Evolutionary conservation across 2,113 vertebrate genomes (phyloP).

Genomic region (Brachypodius melanocephalos): DNA sequence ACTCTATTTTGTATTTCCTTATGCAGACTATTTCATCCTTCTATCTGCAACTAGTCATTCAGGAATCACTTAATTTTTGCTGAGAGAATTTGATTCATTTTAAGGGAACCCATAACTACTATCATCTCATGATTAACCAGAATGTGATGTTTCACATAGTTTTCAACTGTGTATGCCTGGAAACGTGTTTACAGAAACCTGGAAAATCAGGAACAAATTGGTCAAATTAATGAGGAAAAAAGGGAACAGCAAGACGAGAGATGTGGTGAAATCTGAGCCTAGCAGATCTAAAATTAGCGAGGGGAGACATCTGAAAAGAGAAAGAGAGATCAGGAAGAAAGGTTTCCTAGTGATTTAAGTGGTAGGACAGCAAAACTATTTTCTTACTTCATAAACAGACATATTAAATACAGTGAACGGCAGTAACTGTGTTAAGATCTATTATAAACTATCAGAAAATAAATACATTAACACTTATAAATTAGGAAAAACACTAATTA

Average conservation of each 20-base stretch:
- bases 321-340: background rate
- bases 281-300: background rate
- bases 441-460: slow-evolving; percentile 3
- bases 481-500: background rate
- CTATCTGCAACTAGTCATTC: background rate
- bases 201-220: background rate
- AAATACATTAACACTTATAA: background rate
- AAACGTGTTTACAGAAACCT: background rate
- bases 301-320: background rate
- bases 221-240: background rate
- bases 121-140: background rate
- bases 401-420: background rate
- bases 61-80: background rate
- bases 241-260: background rate
- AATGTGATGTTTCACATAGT: background rate
- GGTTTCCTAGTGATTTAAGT: background rate
- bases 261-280: background rate
- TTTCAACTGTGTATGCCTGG: background rate
- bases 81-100: background rate
- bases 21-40: background rate
- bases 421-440: background rate
- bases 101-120: background rate
- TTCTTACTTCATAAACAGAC: background rate
- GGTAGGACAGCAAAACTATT: background rate
- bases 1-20: background rate